A percentile compares a stretch with the other conserved stretches of the same genome.
Conservation (phyloP, 1,140 invertebrate genomes). For the Drosophila parvula region DNA sequence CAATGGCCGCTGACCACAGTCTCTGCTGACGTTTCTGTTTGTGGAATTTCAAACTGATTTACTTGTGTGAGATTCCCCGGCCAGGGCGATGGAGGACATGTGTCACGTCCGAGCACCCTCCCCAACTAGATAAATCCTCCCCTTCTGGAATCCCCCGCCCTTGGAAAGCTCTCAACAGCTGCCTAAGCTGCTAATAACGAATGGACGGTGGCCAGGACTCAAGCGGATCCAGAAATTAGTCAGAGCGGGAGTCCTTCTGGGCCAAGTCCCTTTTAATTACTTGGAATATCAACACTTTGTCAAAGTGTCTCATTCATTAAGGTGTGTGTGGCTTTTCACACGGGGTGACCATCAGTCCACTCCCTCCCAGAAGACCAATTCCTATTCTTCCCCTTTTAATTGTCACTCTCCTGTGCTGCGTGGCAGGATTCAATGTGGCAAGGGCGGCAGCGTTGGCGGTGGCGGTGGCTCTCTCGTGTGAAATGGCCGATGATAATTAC, state of each 20-base stretch:
- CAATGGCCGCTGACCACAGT: slow-evolving; percentile 47
- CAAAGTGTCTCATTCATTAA: slow-evolving; percentile 67
- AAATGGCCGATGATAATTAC: slow-evolving; percentile 75
- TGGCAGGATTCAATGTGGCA: slow-evolving; percentile 2
- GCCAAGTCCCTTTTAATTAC: slow-evolving; percentile 80
- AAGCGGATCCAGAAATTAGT: slow-evolving; percentile 72
- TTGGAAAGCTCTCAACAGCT: slow-evolving; percentile 59
- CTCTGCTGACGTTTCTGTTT: slow-evolving; percentile 26
- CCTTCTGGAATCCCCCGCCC: slow-evolving; percentile 4
- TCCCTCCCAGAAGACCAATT: slow-evolving; percentile 28
- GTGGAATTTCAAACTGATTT: slow-evolving; percentile 79
- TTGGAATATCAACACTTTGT: slow-evolving; percentile 81
- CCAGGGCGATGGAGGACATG: slow-evolving; percentile 29
- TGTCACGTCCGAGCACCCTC: slow-evolving; percentile 57
- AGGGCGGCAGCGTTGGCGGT: slow-evolving; percentile 11
- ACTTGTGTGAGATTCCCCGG: slow-evolving; percentile 16
- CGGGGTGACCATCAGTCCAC: slow-evolving; percentile 19
- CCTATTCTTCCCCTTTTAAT: slow-evolving; percentile 46
- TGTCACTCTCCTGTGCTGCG: slow-evolving; percentile 44
- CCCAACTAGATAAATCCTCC: background rate
- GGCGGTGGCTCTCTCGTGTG: slow-evolving; percentile 35
- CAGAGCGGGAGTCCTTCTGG: slow-evolving; percentile 37
- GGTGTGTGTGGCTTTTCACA: slow-evolving; percentile 46
- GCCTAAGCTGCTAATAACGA: slow-evolving; percentile 75
- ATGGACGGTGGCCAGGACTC: slow-evolving; percentile 79